phyloP scores from a whole-genome alignment of 2,113 vertebrate genomes.

The Aptenodytes forsteri region DNA sequence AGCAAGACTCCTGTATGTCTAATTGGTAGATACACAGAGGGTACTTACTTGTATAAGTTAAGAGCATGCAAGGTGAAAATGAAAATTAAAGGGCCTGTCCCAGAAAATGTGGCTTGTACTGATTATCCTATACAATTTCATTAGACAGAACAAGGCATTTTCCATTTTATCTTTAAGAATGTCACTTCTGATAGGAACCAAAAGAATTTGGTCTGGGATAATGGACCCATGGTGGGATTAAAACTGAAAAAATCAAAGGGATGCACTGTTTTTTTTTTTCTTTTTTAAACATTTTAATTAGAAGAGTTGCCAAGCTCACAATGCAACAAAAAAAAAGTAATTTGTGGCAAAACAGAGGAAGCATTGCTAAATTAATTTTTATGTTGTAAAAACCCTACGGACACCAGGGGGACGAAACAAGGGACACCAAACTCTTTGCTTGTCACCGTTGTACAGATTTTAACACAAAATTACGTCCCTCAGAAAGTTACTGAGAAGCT shows the following conservation, averaged over 20 bases:
- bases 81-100: not conserved
- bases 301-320: not conserved
- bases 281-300: not conserved
- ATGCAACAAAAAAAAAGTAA: not conserved
- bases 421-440: not conserved
- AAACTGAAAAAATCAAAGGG: not conserved
- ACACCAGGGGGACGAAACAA: not conserved
- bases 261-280: not conserved
- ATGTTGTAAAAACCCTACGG: not conserved
- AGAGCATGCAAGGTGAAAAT: not conserved
- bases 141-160: not conserved
- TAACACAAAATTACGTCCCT: not conserved
- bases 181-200: not conserved
- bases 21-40: not conserved
- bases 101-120: not conserved
- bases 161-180: not conserved
- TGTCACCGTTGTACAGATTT: not conserved
- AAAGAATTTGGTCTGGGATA: not conserved
- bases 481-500: not conserved
- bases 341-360: not conserved
- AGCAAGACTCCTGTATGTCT: not conserved
- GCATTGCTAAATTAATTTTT: conserved; percentile 16
- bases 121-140: not conserved
- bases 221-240: not conserved
- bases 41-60: not conserved